A percentile compares a stretch with the other conserved stretches of the same genome.
Evolutionary conservation across 2,888 invertebrate species (phyloP).

Genomic region (Danaus chrysippus): DNA sequence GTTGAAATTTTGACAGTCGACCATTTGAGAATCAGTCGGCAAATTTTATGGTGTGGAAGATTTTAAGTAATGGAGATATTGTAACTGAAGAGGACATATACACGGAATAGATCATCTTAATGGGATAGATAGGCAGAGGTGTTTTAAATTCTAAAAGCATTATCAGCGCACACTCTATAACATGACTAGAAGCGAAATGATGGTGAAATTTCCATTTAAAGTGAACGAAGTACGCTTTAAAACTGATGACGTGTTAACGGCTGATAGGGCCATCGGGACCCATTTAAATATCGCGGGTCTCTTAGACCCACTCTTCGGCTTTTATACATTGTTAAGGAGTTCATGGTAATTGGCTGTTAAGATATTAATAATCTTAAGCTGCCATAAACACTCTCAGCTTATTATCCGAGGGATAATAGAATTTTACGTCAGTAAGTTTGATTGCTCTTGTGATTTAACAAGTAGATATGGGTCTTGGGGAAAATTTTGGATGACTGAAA

Average conservation of each 20-base stretch:
- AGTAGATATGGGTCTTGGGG: neutral
- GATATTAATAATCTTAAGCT: constrained; percentile 27
- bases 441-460: constrained; percentile 9
- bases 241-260: constrained; percentile 72
- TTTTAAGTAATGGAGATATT: no score
- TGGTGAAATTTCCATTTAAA: constrained; percentile 36
- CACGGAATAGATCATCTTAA: no score
- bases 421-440: constrained; percentile 15
- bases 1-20: no score
- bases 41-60: no score
- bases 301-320: constrained; percentile 45
- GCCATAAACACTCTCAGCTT: constrained; percentile 19
- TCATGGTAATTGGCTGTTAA: constrained; percentile 29
- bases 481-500: neutral
- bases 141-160: constrained; percentile 5
- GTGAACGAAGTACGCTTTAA: constrained; percentile 58
- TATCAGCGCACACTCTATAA: constrained; percentile 20
- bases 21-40: no score
- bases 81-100: no score
- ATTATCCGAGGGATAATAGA: constrained; percentile 18
- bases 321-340: constrained; percentile 30
- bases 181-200: constrained; percentile 23
- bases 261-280: constrained; percentile 65
- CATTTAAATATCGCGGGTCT: constrained; percentile 64
- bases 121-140: no score